Percentiles rank a stretch among this genome's conserved stretches.
Conservation (phyloP, 2,113 vertebrate genomes). For the Pogonocichla stellata region DNA sequence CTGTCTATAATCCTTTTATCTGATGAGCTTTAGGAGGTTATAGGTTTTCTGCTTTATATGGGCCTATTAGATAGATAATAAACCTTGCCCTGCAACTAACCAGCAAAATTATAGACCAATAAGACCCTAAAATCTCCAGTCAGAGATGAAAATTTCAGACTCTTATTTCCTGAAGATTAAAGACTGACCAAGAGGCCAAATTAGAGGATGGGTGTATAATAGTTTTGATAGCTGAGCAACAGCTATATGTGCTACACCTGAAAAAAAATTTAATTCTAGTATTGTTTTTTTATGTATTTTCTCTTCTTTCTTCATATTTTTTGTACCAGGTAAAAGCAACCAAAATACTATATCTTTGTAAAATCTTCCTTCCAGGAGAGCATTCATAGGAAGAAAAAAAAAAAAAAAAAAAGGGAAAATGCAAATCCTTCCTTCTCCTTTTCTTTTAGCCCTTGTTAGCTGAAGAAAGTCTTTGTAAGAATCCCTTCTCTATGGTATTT, state of each 20-base stretch:
- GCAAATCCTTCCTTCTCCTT: not conserved
- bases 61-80: not conserved
- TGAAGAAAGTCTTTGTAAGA: not conserved
- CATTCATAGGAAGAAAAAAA: not conserved
- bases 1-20: not conserved
- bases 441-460: not conserved
- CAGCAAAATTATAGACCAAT: not conserved
- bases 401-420: not conserved
- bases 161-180: not conserved
- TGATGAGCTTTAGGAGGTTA: not conserved
- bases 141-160: not conserved
- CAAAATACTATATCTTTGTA: not conserved
- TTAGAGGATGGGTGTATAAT: not conserved
- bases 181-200: not conserved
- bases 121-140: not conserved
- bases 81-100: not conserved
- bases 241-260: not conserved
- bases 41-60: not conserved
- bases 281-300: rapidly evolving
- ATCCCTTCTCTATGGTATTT: not conserved
- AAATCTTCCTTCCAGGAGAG: not conserved
- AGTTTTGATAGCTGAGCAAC: not conserved
- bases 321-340: not conserved
- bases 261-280: not conserved
- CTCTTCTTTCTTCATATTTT: not conserved